Conservation (phyloP, 2,888 invertebrate species). For the Leptopilina syphax region DNA sequence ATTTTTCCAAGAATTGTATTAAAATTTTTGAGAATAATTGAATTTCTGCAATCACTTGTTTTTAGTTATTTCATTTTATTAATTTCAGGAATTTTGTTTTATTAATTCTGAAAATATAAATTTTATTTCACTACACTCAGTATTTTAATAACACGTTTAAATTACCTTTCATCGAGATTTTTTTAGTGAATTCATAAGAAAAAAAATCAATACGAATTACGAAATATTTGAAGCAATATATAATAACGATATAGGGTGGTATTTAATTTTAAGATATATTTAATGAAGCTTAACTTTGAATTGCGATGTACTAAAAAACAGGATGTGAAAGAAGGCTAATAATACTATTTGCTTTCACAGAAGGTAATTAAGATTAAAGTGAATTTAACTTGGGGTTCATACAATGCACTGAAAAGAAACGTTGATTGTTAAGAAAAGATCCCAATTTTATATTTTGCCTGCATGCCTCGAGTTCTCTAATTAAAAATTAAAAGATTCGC, state of each 20-base stretch:
- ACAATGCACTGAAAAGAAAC: background rate
- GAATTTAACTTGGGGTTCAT: background rate
- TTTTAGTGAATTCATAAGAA: background rate
- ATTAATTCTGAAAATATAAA: too few species aligned
- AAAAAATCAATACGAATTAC: background rate
- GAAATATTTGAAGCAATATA: too few species aligned
- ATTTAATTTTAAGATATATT: background rate
- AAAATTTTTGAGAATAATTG: too few species aligned
- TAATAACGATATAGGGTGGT: background rate
- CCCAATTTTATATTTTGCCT: background rate
- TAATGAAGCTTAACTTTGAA: background rate
- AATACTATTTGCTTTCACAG: background rate
- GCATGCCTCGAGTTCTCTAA: background rate
- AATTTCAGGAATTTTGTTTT: too few species aligned
- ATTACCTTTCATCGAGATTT: too few species aligned
- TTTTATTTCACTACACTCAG: background rate
- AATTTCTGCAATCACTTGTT: too few species aligned
- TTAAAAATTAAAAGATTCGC: conserved; percentile 4
- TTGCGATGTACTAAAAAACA: background rate
- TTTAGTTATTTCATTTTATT: too few species aligned
- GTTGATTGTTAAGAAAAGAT: background rate
- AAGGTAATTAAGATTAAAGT: conserved; percentile 25
- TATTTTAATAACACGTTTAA: background rate
- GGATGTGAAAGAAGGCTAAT: background rate
- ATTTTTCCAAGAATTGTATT: too few species aligned